Conservation (phyloP, 2,888 invertebrate genomes). For the Bugula neritina region DNA sequence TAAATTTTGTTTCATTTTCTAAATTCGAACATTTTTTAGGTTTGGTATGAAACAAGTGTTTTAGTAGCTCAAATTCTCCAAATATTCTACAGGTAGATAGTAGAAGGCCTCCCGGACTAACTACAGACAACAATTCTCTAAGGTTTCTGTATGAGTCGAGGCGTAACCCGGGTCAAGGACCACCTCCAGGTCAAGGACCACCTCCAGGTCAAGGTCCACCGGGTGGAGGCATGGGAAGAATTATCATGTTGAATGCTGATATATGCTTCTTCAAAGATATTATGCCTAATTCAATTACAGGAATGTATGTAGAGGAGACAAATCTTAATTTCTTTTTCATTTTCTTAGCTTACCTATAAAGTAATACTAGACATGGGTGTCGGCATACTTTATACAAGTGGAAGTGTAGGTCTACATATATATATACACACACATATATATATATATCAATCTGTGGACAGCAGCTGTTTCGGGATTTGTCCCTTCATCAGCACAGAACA, state of each 20-base stretch:
- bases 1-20: too few species aligned
- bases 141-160: not conserved
- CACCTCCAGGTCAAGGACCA: not conserved
- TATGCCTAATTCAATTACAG: not conserved
- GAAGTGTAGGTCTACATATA: too few species aligned
- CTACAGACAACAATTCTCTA: not conserved
- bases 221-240: not conserved
- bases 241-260: not conserved
- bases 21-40: not conserved
- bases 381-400: too few species aligned
- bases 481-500: too few species aligned
- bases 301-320: not conserved
- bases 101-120: not conserved
- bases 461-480: too few species aligned
- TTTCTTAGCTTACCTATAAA: too few species aligned
- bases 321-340: too few species aligned
- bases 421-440: too few species aligned
- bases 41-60: not conserved
- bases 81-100: not conserved
- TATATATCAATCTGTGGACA: too few species aligned
- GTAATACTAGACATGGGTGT: too few species aligned
- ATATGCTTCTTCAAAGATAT: not conserved
- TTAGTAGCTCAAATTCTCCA: too few species aligned
- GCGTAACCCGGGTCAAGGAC: not conserved
- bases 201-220: not conserved